These are phyloP conservation scores for Habroteleia sp. DNA, from an alignment of 2,888 invertebrate genomes.

Conservation along the genomic window DNA sequence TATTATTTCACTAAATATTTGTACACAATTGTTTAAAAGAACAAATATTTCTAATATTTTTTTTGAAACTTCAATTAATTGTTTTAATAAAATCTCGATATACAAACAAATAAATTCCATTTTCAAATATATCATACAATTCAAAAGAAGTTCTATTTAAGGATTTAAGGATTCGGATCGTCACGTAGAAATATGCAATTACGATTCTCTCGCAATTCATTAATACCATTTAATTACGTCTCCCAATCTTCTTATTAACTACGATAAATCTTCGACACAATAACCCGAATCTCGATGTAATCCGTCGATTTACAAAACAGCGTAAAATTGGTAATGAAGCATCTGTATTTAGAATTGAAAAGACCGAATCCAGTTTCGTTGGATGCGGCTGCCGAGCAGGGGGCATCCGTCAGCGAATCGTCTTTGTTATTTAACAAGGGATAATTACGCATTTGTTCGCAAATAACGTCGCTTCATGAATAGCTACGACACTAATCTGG, in stretches of 20 bases:
- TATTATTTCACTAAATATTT: too few species aligned
- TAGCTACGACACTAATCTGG: slow-evolving; percentile 59
- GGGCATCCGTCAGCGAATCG: slow-evolving; percentile 36
- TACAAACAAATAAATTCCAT: too few species aligned
- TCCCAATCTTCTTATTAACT: slow-evolving; percentile 43
- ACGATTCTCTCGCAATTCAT: slow-evolving; percentile 14
- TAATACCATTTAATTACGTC: slow-evolving; percentile 50
- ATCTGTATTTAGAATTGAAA: slow-evolving; percentile 40
- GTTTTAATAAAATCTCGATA: too few species aligned
- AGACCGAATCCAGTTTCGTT: slow-evolving; percentile 5
- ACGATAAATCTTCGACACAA: slow-evolving; percentile 49
- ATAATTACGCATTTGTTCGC: slow-evolving; percentile 63
- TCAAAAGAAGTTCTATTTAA: too few species aligned
- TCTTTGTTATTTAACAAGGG: slow-evolving; percentile 61
- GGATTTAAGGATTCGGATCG: too few species aligned
- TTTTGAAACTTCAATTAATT: too few species aligned
- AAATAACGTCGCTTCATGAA: slow-evolving; percentile 56
- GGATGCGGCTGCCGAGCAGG: background rate
- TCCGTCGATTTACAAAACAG: slow-evolving; percentile 55
- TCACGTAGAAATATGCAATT: too few species aligned
- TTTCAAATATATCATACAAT: too few species aligned
- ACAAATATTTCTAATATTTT: too few species aligned
- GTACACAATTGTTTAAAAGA: too few species aligned
- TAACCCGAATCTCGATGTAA: slow-evolving; percentile 50
- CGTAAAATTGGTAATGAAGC: slow-evolving; percentile 56